Base-by-base conservation (phyloP, 2,888 invertebrate genomes). In the Andrena bicolor region DNA sequence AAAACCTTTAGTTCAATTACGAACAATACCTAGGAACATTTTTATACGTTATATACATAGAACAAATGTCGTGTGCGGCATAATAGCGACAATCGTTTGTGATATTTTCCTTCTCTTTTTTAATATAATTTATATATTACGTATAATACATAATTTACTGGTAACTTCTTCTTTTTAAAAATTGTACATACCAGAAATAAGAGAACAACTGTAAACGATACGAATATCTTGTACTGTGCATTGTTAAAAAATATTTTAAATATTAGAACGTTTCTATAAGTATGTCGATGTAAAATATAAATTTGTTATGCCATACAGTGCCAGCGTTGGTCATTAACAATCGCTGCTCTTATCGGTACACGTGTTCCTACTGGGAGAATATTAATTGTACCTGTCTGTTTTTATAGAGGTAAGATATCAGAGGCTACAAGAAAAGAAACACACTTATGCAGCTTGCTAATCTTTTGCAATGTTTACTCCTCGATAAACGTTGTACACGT, bases 401-500 rank as follows among this genome's bases (percentile, higher is more conserved):
- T 1, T 16, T 10, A 48, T 13, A 41, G n/a, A 58, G 63, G 69
- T 72, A 26, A 23, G 23, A 48, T 61, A 49, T 32, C 61, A 56
- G 32, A 74, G 73, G 80, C 71, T 69, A 69, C 69, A 26, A 77
- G 72, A 82, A 83, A 88, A 89, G 75, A 85, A 88, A 89, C 86
- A 89, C 88, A 88, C 83, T 80, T 89, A 76, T 88, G 89, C 90
- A 90, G 89, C 90, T 91, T 89, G 87, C 90, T 91, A 90, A 91
- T 90, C 87, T 87, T 90, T 90, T 83, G 89, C 88, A 90, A 84
- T 87, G 84, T 90, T 91, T 89, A 90, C 90, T 90, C 87, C 86
- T 89, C 86, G 86, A 90, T 86, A 90, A 90, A 91, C 88, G 86
- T 87, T 87, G 86, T 90, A 90, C 90, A 91, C 90, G 89, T 90